Evolutionary conservation across 2,797 vertebrate genomes (phyloP).

Genomic region (Myripristis jacobus): DNA sequence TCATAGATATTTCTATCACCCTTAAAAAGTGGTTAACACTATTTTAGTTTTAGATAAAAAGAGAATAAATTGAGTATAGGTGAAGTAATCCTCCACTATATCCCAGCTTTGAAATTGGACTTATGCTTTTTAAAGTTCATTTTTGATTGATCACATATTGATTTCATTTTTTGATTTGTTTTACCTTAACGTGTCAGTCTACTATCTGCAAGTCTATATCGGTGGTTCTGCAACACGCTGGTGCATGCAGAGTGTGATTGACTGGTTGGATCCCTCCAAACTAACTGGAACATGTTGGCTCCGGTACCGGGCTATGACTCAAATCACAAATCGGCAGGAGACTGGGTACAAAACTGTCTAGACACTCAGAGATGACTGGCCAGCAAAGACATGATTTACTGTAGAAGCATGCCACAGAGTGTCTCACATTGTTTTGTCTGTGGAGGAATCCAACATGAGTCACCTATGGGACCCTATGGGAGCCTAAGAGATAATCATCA

Average conservation of each 20-base stretch:
- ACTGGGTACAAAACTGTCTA: conserved; percentile 58
- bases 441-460: conserved; percentile 13
- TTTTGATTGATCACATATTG: too few relatives aligned
- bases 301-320: conserved; percentile 59
- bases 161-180: too few relatives aligned
- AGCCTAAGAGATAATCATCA: conserved; percentile 9
- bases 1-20: neutral
- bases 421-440: conserved; percentile 3
- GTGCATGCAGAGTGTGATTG: conserved; percentile 11
- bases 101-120: neutral
- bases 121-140: neutral
- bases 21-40: too few relatives aligned
- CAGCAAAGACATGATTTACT: conserved; percentile 39
- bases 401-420: neutral
- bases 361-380: conserved; percentile 41
- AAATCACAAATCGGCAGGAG: conserved; percentile 49
- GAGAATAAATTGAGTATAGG: neutral
- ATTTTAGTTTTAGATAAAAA: neutral
- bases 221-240: conserved; percentile 3
- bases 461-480: neutral
- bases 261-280: conserved; percentile 54
- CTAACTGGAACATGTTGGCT: conserved; percentile 58
- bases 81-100: neutral
- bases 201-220: conserved; percentile 17
- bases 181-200: conserved; percentile 42